Evolutionary conservation across 2,888 invertebrate species (phyloP), one percentile per base, ranked within the genome.

Genomic region (Maniola hyperantus): DNA sequence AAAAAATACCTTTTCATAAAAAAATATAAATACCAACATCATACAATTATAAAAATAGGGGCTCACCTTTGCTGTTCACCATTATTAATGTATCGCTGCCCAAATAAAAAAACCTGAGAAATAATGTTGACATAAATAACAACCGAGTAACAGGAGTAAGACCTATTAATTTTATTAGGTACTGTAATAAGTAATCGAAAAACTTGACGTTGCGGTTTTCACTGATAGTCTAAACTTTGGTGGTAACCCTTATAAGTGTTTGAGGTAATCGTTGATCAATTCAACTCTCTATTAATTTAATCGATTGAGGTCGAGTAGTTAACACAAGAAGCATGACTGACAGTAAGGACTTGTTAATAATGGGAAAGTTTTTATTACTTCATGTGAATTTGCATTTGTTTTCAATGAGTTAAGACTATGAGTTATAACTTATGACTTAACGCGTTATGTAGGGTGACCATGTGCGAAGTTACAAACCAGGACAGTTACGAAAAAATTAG

Each of bases 241-340:
- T 55, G 59, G 51, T 33, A 65, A 34, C 65, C 65, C 65, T 65
- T 34, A 11, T 34, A 33, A 26, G 26, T 59, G 68, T 70, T 15
- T 53, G 68, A 64, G 68, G 67, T 62, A 68, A 76, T 75, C 64
- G 69, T 68, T 70, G 71, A 73, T 74, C 78, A 77, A 78, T 75
- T 70, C 70, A 55, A 61, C 63, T 67, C 59, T 63, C 58, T 60
- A 60, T 50, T 77, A 81, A 79, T 79, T 76, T 79, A 76, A 74
- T 74, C 75, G 79, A 80, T 81, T 78, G 72, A 75, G 80, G 82
- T 74, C 79, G 74, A 75, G 74, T 46, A 46, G 74, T 73, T 72
- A 68, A 76, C 72, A 64, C 53, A 51, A 78, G 79, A 79, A 76
- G 78, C 71, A 67, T 77, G 78, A 81, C 72, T 77, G 82, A 80